A percentile compares a stretch with the other conserved stretches of the same genome.
phyloP scores from a whole-genome alignment of 1,140 invertebrate species.

The Sycophaga agraensis region DNA sequence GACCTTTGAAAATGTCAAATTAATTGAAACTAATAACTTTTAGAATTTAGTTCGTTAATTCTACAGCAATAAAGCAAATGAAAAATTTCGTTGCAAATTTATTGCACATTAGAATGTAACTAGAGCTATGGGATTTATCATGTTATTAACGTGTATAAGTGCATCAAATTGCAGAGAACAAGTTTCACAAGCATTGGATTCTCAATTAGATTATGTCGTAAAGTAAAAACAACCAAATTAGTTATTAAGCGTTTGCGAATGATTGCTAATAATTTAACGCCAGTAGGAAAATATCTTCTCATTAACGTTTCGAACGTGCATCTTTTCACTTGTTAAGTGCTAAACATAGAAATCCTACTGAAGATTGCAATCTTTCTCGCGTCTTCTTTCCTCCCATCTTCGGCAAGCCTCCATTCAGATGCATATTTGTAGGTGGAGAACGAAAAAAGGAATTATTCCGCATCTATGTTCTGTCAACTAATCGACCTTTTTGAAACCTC shows the following conservation, averaged over 20 bases:
- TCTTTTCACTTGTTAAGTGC: constrained; percentile 9
- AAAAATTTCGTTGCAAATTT: constrained; percentile 19
- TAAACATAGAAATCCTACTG: not conserved
- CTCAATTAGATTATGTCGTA: constrained; percentile 22
- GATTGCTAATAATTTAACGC: constrained; percentile 18
- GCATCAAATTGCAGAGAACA: constrained; percentile 7
- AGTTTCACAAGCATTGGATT: constrained; percentile 23
- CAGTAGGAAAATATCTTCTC: constrained; percentile 5
- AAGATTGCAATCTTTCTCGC: not conserved
- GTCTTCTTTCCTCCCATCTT: no score
- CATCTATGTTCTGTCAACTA: no score
- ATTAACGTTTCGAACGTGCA: constrained; percentile 10
- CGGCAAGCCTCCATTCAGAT: no score
- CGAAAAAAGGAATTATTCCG: no score
- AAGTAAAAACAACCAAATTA: constrained; percentile 23
- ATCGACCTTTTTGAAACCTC: no score
- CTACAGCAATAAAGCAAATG: not conserved
- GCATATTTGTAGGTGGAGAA: no score
- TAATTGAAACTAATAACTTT: no score
- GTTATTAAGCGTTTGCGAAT: not conserved
- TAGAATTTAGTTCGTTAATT: constrained; percentile 9
- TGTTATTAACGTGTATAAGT: constrained; percentile 26
- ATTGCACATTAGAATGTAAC: not conserved
- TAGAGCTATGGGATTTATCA: constrained; percentile 11
- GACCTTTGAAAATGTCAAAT: not conserved